Percentiles rank a stretch among this genome's conserved stretches.
Evolutionary conservation across 2,797 vertebrate genomes (phyloP).

Genomic region (Phoeniculus purpureus): DNA sequence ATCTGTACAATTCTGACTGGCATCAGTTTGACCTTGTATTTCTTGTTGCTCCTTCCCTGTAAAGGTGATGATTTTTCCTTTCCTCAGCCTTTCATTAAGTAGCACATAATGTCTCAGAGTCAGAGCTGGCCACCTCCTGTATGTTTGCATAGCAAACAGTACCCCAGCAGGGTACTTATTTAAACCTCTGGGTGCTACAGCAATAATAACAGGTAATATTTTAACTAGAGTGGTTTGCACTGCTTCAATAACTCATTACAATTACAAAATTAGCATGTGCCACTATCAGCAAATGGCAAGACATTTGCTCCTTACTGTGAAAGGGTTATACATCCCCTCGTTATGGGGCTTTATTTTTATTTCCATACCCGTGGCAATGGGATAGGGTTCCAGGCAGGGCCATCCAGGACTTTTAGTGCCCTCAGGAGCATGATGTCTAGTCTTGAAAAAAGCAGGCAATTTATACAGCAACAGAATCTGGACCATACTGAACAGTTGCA

Average conservation of each 20-base stretch:
- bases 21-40: slow-evolving; percentile 9
- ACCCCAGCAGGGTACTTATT: neutral
- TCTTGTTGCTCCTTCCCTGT: neutral
- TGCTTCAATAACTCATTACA: neutral
- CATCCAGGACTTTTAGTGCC: neutral
- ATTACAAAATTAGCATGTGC: neutral
- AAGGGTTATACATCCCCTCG: neutral
- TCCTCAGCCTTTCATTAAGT: neutral
- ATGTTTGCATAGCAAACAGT: accelerated
- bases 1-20: neutral
- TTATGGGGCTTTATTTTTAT: neutral
- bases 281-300: neutral
- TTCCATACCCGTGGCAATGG: neutral
- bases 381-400: neutral
- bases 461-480: neutral
- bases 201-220: neutral
- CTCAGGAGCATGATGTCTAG: neutral
- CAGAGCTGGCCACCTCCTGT: neutral
- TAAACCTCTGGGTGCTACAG: neutral
- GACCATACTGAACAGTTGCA: neutral
- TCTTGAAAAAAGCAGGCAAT: neutral
- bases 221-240: neutral
- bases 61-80: slow-evolving; percentile 19
- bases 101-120: neutral
- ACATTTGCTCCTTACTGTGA: neutral